A percentile compares a stretch with the other conserved stretches of the same genome.
These are phyloP conservation scores for Zaprionus africanus DNA, from an alignment of 1,140 invertebrate genomes.

Conservation along the genomic window DNA sequence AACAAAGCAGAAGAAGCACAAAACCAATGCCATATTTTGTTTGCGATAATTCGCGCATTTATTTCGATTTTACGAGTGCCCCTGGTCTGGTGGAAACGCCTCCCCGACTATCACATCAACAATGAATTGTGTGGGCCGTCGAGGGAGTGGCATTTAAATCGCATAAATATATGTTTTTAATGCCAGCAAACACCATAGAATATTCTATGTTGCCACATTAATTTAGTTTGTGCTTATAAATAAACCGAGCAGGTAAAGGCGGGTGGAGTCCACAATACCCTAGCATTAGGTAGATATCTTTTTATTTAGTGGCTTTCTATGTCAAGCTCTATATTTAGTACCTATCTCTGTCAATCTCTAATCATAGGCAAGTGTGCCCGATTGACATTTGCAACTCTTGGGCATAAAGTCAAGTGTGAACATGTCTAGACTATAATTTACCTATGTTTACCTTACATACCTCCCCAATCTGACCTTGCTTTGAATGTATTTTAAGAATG, in stretches of 20 bases:
- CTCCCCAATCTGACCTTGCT: background rate
- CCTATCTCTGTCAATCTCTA: background rate
- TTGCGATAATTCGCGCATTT: constrained; percentile 64
- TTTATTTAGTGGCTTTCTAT: too few relatives aligned
- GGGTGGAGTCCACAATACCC: background rate
- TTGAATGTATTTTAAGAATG: background rate
- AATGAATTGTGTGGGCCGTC: constrained; percentile 54
- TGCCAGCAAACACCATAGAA: background rate
- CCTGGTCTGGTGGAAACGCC: constrained; percentile 10
- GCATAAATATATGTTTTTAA: constrained; percentile 30
- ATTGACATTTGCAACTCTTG: background rate
- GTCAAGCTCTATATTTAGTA: too few relatives aligned
- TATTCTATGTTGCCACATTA: background rate
- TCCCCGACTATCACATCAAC: constrained; percentile 41
- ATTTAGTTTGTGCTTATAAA: background rate
- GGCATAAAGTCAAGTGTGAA: background rate
- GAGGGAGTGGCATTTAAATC: constrained; percentile 43
- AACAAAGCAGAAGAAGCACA: constrained; percentile 16
- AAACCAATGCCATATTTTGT: constrained; percentile 47
- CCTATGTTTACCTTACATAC: background rate
- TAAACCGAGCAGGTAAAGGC: background rate
- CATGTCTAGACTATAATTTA: background rate
- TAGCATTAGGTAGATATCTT: background rate
- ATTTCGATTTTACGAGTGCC: constrained; percentile 49
- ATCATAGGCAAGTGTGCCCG: background rate